phyloP scores from a whole-genome alignment of 2,797 vertebrate genomes.

The Squalus acanthias region DNA sequence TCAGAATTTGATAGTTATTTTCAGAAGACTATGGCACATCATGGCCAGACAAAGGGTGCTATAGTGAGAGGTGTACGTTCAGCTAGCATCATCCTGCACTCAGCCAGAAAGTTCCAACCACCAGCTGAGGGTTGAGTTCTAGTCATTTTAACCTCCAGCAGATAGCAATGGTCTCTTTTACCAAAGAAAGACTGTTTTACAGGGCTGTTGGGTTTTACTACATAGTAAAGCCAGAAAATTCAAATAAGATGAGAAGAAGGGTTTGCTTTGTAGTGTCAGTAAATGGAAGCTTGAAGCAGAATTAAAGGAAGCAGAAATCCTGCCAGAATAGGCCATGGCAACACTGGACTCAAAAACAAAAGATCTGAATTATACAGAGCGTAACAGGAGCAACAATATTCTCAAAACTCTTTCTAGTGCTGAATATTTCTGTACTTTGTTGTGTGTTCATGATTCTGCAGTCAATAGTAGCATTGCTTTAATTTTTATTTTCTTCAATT shows the following conservation, averaged over 20 bases:
- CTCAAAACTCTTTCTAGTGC: neutral
- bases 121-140: conserved; percentile 33
- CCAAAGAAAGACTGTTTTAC: neutral
- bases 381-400: neutral
- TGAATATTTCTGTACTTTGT: neutral
- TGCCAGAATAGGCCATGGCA: neutral
- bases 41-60: neutral
- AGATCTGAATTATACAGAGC: neutral
- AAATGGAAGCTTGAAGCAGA: neutral
- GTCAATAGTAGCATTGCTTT: neutral
- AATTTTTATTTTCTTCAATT: neutral
- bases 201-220: neutral
- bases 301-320: neutral
- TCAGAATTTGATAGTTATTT: neutral
- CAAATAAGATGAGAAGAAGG: neutral
- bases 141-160: conserved; percentile 63
- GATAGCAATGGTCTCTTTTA: conserved; percentile 52
- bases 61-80: neutral
- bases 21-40: neutral
- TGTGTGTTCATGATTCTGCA: neutral
- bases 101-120: neutral
- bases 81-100: neutral
- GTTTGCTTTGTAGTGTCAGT: neutral
- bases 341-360: neutral
- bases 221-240: neutral